Evolutionary conservation across 2,888 invertebrate genomes (phyloP).

Genomic region (Lacanobia wlatinum): DNA sequence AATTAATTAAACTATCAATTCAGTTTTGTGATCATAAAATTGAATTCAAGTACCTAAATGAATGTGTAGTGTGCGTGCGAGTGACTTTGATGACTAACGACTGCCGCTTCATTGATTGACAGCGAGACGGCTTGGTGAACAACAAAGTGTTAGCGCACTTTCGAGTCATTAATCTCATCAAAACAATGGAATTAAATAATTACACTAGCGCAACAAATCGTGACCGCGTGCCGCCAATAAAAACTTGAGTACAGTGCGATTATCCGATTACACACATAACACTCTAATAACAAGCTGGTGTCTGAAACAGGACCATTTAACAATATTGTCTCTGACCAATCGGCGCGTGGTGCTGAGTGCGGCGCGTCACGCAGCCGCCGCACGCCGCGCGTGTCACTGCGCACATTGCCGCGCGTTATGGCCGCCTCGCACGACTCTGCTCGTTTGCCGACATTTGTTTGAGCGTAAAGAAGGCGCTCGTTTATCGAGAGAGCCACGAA

Average conservation of each 20-base stretch:
- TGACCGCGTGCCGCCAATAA: conserved; percentile 78
- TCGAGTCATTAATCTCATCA: conserved; percentile 83
- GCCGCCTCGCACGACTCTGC: conserved; percentile 74
- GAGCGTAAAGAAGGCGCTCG: conserved; percentile 76
- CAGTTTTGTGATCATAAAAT: conserved; percentile 49
- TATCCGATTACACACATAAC: conserved; percentile 83
- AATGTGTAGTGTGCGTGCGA: conserved; percentile 59
- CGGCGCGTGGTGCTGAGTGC: conserved; percentile 55
- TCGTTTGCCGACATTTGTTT: conserved; percentile 73
- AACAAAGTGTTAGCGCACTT: conserved; percentile 76
- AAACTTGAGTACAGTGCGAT: conserved; percentile 71
- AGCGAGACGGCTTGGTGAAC: conserved; percentile 77
- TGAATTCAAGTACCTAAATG: conserved; percentile 62
- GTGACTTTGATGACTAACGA: conserved; percentile 68
- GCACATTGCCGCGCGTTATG: conserved; percentile 70
- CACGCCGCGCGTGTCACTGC: conserved; percentile 60
- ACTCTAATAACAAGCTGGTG: conserved; percentile 77
- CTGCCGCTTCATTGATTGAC: conserved; percentile 72
- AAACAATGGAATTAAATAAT: conserved; percentile 81
- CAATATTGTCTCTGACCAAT: conserved; percentile 83
- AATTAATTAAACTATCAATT: conserved; percentile 61
- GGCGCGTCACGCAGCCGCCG: conserved; percentile 62
- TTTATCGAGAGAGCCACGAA: conserved; percentile 85
- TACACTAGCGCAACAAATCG: conserved; percentile 80
- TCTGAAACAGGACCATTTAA: conserved; percentile 73